Percentiles rank a stretch among this genome's conserved stretches.
Evolutionary conservation across 2,888 invertebrate genomes (phyloP).

Genomic region (Melanostoma scalare): DNA sequence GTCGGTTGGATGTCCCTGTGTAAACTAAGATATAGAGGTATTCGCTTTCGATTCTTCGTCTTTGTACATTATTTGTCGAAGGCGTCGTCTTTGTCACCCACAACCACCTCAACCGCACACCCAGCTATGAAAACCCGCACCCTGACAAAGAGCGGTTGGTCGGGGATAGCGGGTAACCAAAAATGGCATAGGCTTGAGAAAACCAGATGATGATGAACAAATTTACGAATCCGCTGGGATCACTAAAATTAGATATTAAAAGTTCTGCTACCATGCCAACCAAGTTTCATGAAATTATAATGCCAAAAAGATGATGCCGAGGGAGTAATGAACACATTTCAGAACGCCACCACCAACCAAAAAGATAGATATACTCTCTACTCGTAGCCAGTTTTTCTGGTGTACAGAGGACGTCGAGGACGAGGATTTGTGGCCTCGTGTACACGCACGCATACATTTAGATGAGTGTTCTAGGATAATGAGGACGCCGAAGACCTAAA

Average conservation of each 20-base stretch:
- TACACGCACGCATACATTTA: slow-evolving; percentile 57
- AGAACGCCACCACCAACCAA: slow-evolving; percentile 5
- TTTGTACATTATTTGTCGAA: slow-evolving; percentile 40
- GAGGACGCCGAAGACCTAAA: slow-evolving; percentile 61
- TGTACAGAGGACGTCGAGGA: too few species aligned
- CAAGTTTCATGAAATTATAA: slow-evolving; percentile 70
- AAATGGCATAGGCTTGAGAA: slow-evolving; percentile 53
- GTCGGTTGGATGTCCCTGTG: slow-evolving; percentile 29
- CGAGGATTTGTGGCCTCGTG: slow-evolving; percentile 47
- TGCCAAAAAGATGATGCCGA: slow-evolving; percentile 66
- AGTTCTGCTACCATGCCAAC: slow-evolving; percentile 56
- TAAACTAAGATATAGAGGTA: slow-evolving; percentile 16
- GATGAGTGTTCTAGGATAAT: slow-evolving; percentile 51
- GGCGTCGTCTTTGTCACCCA: slow-evolving; percentile 11
- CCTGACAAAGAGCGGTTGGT: too few species aligned
- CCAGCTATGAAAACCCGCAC: too few species aligned
- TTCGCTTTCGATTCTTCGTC: slow-evolving; percentile 55
- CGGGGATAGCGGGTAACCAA: slow-evolving; percentile 5
- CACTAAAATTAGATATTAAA: slow-evolving; percentile 72
- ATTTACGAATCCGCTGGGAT: slow-evolving; percentile 70
- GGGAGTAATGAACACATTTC: slow-evolving; percentile 66
- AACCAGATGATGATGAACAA: slow-evolving; percentile 71
- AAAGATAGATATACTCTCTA: slow-evolving; percentile 4
- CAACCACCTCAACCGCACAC: background rate
- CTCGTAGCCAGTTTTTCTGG: too few species aligned